Evolutionary conservation across 37 sponge, comb jelly and placozoan species (phyloP).

Genomic region (Cliona cf. orientalis): DNA sequence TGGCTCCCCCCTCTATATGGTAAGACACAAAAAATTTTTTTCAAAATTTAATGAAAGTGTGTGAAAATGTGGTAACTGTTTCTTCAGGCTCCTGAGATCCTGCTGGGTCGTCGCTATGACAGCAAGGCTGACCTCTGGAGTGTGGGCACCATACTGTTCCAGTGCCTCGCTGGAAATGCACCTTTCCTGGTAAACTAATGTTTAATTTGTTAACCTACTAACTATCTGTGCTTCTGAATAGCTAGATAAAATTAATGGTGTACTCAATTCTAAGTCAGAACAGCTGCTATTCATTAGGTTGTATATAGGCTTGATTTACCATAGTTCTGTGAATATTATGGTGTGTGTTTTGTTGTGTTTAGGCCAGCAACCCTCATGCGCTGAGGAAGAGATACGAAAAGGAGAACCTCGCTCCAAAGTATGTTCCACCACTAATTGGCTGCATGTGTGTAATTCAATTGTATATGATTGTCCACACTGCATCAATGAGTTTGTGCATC

Average conservation of each 20-base stretch:
- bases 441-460: neutral
- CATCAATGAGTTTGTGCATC: neutral
- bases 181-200: slow-evolving; percentile 89
- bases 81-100: slow-evolving; percentile 93
- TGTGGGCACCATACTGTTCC: slow-evolving; percentile 94
- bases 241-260: too few relatives aligned
- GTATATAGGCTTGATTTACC: too few relatives aligned
- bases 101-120: slow-evolving; percentile 83
- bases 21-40: too few relatives aligned
- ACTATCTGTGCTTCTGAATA: too few relatives aligned
- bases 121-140: slow-evolving; percentile 95
- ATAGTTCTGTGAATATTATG: neutral
- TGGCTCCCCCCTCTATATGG: slow-evolving; percentile 99
- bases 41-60: too few relatives aligned
- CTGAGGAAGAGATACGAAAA: slow-evolving; percentile 68
- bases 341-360: neutral
- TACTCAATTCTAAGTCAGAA: too few relatives aligned
- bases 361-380: slow-evolving; percentile 80
- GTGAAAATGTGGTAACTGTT: neutral
- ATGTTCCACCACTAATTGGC: neutral
- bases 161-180: slow-evolving; percentile 90
- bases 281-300: too few relatives aligned
- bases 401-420: slow-evolving; percentile 74
- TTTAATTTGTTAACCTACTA: too few relatives aligned
- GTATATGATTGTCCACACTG: neutral